These are phyloP conservation scores for Drosophila acutilabella DNA, from an alignment of 2,888 invertebrate genomes.

Conservation along the genomic window DNA sequence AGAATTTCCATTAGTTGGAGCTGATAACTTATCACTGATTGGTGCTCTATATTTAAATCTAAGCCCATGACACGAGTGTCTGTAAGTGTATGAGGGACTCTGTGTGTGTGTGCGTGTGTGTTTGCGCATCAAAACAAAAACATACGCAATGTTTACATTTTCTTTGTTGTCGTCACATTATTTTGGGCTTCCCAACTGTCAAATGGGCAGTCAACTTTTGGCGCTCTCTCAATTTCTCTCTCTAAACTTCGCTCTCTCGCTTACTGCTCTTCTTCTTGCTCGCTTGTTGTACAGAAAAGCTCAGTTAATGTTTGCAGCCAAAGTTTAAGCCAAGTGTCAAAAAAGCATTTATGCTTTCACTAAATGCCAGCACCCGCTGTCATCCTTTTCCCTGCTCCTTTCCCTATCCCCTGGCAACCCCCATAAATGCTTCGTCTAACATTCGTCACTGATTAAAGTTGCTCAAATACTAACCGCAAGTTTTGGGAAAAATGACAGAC, in stretches of 20 bases:
- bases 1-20: slow-evolving; percentile 47
- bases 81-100: neutral
- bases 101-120: slow-evolving; percentile 28
- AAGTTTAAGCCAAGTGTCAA: slow-evolving; percentile 51
- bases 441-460: slow-evolving; percentile 54
- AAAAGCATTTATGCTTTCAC: slow-evolving; percentile 52
- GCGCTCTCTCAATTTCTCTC: slow-evolving; percentile 18
- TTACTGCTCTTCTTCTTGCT: slow-evolving; percentile 17
- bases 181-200: slow-evolving; percentile 59
- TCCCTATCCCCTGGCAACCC: neutral
- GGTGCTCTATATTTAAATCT: slow-evolving; percentile 50
- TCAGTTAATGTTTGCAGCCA: slow-evolving; percentile 56
- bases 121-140: slow-evolving; percentile 72
- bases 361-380: slow-evolving; percentile 40
- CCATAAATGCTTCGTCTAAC: slow-evolving; percentile 6
- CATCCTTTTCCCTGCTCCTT: neutral
- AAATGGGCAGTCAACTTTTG: slow-evolving; percentile 68
- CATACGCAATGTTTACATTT: slow-evolving; percentile 76
- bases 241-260: neutral
- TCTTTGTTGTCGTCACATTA: slow-evolving; percentile 71
- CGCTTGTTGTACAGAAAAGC: slow-evolving; percentile 65
- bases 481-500: neutral
- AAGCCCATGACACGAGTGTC: slow-evolving; percentile 32
- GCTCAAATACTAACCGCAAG: slow-evolving; percentile 38
- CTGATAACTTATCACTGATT: slow-evolving; percentile 70